A percentile compares a stretch with the other conserved stretches of the same genome.
Conservation (phyloP, 2,113 vertebrate genomes). For the Mionectes macconnelli region DNA sequence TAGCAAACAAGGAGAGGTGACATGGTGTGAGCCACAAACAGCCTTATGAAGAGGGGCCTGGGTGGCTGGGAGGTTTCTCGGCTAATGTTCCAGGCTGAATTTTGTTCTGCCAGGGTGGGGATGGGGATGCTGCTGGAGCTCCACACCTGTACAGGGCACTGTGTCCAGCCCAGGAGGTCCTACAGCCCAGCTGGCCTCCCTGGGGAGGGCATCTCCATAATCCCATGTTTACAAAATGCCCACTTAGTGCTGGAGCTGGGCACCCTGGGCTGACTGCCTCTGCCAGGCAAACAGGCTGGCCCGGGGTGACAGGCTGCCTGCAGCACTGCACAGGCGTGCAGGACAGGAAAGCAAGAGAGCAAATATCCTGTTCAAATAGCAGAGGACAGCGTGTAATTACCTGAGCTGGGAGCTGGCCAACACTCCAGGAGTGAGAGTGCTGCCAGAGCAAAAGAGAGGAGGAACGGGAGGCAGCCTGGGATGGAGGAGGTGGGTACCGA, state of each 20-base stretch:
- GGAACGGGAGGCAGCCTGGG: background rate
- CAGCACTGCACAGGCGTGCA: background rate
- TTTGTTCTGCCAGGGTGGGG: background rate
- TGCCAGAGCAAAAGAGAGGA: background rate
- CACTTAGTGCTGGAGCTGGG: background rate
- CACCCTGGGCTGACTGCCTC: background rate
- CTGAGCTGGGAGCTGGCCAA: conserved; percentile 57
- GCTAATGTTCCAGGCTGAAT: background rate
- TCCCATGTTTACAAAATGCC: background rate
- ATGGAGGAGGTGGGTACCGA: background rate
- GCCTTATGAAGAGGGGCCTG: background rate
- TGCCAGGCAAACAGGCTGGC: background rate
- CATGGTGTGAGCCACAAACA: background rate
- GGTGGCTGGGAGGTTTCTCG: background rate
- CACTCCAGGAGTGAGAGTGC: background rate
- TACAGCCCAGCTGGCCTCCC: background rate
- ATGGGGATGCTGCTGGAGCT: background rate
- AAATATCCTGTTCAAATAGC: conserved; percentile 26
- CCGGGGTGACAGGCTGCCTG: background rate
- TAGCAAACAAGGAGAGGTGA: background rate
- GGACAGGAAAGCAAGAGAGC: conserved; percentile 9
- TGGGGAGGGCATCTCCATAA: background rate
- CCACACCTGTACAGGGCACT: background rate
- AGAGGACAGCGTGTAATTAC: conserved; percentile 31
- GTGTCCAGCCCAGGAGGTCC: background rate